These are phyloP conservation scores for Hymenopus coronatus DNA, from an alignment of 2,888 invertebrate species.

Conservation along the genomic window DNA sequence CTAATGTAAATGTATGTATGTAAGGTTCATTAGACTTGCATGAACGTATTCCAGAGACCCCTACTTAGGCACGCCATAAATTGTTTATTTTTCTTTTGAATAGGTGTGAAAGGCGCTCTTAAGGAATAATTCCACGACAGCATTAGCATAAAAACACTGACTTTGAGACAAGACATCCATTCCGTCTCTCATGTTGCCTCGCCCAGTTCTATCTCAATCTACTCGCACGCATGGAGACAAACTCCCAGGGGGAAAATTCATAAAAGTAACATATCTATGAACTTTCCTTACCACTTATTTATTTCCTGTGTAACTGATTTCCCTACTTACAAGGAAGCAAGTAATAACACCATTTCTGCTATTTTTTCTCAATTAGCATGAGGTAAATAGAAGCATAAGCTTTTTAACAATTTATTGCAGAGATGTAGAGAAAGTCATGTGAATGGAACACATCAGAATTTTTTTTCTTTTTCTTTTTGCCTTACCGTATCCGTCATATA, in stretches of 20 bases:
- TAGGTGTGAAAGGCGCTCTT: background rate
- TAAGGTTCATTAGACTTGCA: background rate
- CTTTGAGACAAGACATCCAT: background rate
- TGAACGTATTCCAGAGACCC: background rate
- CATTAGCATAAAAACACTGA: background rate
- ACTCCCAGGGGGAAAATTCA: background rate
- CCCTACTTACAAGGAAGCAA: too few relatives aligned
- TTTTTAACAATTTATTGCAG: too few relatives aligned
- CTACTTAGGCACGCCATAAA: background rate
- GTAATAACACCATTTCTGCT: too few relatives aligned
- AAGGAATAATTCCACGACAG: background rate
- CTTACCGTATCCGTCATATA: too few relatives aligned
- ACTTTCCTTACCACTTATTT: too few relatives aligned
- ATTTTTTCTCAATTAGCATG: too few relatives aligned
- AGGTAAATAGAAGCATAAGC: too few relatives aligned
- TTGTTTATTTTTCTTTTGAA: background rate
- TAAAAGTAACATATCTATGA: background rate
- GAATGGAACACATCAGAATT: too few relatives aligned
- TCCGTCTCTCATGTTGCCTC: background rate
- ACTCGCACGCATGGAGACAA: background rate
- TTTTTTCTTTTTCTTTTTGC: too few relatives aligned
- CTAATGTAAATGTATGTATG: background rate
- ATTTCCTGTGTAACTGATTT: too few relatives aligned
- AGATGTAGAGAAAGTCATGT: too few relatives aligned
- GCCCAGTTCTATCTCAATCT: background rate